A percentile compares a stretch with the other conserved stretches of the same genome.
These are phyloP conservation scores for Casuarius casuarius DNA, from an alignment of 2,113 vertebrate genomes.

Conservation along the genomic window DNA sequence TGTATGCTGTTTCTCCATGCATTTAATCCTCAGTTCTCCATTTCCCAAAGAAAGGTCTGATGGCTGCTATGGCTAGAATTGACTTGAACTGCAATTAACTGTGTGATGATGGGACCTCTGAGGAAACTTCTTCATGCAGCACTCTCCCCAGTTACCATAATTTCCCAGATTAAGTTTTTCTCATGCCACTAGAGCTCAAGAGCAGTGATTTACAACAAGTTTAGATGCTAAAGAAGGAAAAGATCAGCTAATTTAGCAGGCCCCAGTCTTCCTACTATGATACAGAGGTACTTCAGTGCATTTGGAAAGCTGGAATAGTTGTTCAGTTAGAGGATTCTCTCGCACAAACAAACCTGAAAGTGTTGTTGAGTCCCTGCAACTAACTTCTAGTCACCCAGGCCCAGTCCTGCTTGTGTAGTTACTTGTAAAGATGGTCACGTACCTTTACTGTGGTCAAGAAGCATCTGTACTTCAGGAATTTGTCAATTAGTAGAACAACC, in stretches of 20 bases:
- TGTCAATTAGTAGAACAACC: not conserved
- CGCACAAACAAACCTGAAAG: not conserved
- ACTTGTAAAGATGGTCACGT: not conserved
- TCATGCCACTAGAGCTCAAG: not conserved
- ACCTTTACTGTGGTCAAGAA: not conserved
- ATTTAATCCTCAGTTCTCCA: not conserved
- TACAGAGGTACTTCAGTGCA: not conserved
- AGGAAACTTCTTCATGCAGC: not conserved
- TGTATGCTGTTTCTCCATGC: not conserved
- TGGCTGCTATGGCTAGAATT: not conserved
- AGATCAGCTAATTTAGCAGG: not conserved
- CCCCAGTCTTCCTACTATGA: not conserved
- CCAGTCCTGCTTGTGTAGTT: accelerated
- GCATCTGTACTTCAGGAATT: not conserved
- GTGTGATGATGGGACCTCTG: not conserved
- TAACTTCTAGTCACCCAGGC: not conserved
- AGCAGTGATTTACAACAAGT: not conserved
- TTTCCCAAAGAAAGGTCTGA: not conserved
- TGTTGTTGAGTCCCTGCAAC: not conserved
- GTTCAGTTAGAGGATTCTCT: not conserved
- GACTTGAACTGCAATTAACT: not conserved
- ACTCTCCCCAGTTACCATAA: not conserved
- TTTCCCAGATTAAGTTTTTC: not conserved
- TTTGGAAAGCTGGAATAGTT: not conserved
- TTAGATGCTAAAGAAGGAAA: not conserved